Evolutionary conservation across 2,888 invertebrate species (phyloP), one percentile per base, ranked within the genome.

Genomic region (Clunio marinus): DNA sequence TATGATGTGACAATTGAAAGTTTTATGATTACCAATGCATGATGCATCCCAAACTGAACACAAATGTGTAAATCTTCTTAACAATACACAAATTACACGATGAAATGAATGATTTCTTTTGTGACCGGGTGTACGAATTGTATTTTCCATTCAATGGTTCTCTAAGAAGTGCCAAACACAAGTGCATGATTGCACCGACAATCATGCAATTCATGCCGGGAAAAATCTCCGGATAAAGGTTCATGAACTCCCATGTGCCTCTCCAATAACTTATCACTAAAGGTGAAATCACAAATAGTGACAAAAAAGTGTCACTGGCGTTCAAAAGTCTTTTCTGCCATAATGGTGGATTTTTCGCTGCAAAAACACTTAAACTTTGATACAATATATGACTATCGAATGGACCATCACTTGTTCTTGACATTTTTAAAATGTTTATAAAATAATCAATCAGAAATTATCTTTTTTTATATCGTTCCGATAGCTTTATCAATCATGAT

Each of bases 161-260:
- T 77, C 83, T 82, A 35, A 82, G 70, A 60, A 87, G 73, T 0
- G 85, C 81, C 70, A 87, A 84, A n/a, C 80, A 75, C 7, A 81
- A 73, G 71, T 86, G 85, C 27, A 86, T 74, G 0, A 80, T 71
- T 2, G 81, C 77, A 1, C 87, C 86, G 35, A 84, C 73, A 1
- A 82, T 67, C 71, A 81, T 83, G 57, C 28, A 77, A 80, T 71
- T 70, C 69, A 62, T 66, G 22, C 70, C 68, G 0, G 86, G 85
- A 73, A 82, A 81, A 71, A 81, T 80, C 58, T 79, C 73, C 0
- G 74, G 70, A 72, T 82, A 76, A 37, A 77, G 70, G 69, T 82
- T 81, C 78, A 83, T 78, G 60, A 82, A 73, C 28, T 74, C 75
- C 84, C 84, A 85, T 15, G 80, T 77, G 1, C 83, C 83, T 65